These are phyloP conservation scores for Drymodes brunneopygia DNA, from an alignment of 2,113 vertebrate genomes.

Conservation along the genomic window DNA sequence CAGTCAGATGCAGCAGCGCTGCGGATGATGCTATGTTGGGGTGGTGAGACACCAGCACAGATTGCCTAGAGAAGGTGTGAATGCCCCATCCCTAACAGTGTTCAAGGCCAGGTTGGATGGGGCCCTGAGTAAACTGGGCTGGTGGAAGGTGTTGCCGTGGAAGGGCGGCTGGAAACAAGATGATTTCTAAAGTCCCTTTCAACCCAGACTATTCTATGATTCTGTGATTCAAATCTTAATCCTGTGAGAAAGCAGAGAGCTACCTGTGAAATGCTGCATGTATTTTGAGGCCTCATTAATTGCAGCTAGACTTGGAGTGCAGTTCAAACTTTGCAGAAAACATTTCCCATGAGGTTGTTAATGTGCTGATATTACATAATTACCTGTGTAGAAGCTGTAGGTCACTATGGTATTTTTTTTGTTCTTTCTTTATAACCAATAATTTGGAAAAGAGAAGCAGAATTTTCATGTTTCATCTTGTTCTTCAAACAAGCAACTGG, in stretches of 20 bases:
- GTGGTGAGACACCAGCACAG: no score
- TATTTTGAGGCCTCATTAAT: not conserved
- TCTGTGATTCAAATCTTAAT: not conserved
- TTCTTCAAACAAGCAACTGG: not conserved
- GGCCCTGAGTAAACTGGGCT: no score
- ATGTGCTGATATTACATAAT: not conserved
- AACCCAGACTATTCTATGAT: not conserved
- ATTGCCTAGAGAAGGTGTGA: not conserved
- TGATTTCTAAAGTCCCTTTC: not conserved
- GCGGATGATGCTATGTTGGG: accelerated
- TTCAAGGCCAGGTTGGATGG: not conserved
- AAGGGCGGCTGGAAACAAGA: not conserved
- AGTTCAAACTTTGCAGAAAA: not conserved
- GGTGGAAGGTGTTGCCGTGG: not conserved
- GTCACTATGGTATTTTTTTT: not conserved
- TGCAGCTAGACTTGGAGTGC: not conserved
- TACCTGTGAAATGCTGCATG: accelerated
- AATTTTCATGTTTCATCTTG: not conserved
- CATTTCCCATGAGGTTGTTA: not conserved
- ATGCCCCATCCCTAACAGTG: not conserved
- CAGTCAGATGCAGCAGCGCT: not conserved
- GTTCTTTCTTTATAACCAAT: not conserved
- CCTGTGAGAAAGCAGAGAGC: not conserved
- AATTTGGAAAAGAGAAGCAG: not conserved
- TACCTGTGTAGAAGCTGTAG: not conserved